A percentile compares a stretch with the other conserved stretches of the same genome.
phyloP scores from a whole-genome alignment of 2,888 invertebrate species.

The Sarcophaga caerulescens region DNA sequence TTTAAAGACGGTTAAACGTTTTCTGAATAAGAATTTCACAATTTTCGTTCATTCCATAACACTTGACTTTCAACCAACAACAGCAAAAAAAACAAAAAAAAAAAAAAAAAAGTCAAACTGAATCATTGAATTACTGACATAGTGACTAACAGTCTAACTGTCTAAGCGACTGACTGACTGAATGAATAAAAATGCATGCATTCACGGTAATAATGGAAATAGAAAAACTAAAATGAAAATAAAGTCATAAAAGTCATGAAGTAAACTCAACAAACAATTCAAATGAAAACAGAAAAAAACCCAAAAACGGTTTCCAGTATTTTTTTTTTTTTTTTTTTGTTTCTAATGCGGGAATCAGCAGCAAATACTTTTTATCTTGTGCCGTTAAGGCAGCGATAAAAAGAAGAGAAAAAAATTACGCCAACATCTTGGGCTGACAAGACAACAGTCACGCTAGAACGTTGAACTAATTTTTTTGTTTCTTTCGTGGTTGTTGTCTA shows the following conservation, averaged over 20 bases:
- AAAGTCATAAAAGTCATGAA: slow-evolving; percentile 11
- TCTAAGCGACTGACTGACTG: no score
- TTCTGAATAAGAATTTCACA: slow-evolving; percentile 55
- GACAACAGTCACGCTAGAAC: not conserved
- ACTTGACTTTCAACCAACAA: not conserved
- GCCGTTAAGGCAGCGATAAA: not conserved
- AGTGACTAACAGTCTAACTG: no score
- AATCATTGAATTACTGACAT: no score
- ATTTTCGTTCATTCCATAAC: slow-evolving; percentile 26
- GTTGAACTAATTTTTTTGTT: not conserved
- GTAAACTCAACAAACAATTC: not conserved
- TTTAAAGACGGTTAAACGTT: slow-evolving; percentile 28
- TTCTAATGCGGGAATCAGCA: not conserved
- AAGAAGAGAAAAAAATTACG: not conserved
- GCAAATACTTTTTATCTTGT: not conserved
- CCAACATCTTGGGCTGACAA: not conserved
- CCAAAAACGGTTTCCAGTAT: not conserved
- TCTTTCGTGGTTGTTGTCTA: no score
- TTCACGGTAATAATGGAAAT: not conserved
- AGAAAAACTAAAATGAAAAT: slow-evolving; percentile 25
- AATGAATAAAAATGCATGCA: not conserved
- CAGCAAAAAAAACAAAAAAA: not conserved
- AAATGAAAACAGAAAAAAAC: slow-evolving; percentile 3
- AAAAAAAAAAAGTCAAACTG: no score
- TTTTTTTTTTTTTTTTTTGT: not conserved